These are phyloP conservation scores for Pogoniulus pusillus DNA, from an alignment of 2,797 vertebrate genomes.

Conservation along the genomic window DNA sequence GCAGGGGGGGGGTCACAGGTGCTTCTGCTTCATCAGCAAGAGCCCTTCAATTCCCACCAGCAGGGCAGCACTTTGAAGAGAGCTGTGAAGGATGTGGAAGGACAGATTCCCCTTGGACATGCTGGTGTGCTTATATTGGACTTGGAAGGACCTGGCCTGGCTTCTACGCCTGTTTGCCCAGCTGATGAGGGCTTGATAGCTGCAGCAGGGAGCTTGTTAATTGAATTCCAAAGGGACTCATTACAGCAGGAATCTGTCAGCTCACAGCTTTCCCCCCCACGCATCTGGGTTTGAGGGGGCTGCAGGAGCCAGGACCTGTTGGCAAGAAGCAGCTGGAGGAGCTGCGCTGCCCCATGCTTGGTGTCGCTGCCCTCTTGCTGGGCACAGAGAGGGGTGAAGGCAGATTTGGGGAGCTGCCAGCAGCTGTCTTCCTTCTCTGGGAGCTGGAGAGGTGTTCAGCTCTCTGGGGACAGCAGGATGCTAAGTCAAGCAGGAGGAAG, in stretches of 20 bases:
- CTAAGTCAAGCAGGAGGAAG: not conserved
- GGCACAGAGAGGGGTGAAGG: not conserved
- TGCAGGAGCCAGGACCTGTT: not conserved
- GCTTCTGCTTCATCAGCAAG: not conserved
- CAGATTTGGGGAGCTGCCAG: not conserved
- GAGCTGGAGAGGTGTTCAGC: not conserved
- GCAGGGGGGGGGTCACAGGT: not conserved
- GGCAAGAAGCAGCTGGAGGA: not conserved
- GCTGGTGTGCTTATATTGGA: slow-evolving; percentile 13
- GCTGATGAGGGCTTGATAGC: slow-evolving; percentile 17
- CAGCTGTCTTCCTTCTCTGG: not conserved
- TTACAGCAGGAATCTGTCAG: slow-evolving; percentile 22
- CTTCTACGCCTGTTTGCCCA: slow-evolving; percentile 44
- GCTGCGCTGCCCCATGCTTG: not conserved
- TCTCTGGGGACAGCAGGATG: accelerated
- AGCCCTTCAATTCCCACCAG: not conserved
- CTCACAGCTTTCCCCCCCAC: not conserved
- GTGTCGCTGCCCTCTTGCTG: not conserved
- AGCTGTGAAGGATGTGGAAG: not conserved
- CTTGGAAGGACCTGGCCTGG: slow-evolving; percentile 12
- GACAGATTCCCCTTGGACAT: not conserved
- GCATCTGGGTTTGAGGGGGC: not conserved
- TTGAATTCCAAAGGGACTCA: slow-evolving; percentile 68
- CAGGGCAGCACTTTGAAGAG: not conserved
- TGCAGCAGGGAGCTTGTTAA: slow-evolving; percentile 52